Percentiles rank a stretch among this genome's conserved stretches.
phyloP scores from a whole-genome alignment of 2,888 invertebrate genomes.

The Scaptomyza cyrtandrae region DNA sequence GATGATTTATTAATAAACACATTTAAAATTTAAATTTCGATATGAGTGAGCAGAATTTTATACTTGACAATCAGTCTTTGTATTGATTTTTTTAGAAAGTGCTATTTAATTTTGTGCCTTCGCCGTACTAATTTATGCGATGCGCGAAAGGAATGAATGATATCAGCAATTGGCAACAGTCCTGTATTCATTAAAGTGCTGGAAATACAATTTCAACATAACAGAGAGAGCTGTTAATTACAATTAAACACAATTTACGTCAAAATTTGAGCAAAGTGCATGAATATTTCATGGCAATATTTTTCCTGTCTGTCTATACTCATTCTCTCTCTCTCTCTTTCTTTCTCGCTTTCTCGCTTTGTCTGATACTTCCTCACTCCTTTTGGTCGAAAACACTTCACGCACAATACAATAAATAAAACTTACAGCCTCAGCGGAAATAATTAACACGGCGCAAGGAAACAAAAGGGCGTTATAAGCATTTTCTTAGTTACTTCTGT shows the following conservation, averaged over 20 bases:
- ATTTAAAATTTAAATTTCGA: slow-evolving; percentile 48
- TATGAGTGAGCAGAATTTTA: slow-evolving; percentile 1
- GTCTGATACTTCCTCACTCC: neutral
- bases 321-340: neutral
- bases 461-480: slow-evolving; percentile 62
- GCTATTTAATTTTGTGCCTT: slow-evolving; percentile 29
- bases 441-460: slow-evolving; percentile 67
- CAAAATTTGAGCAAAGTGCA: slow-evolving; percentile 59
- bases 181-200: neutral
- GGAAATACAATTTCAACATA: slow-evolving; percentile 1
- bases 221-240: slow-evolving; percentile 57
- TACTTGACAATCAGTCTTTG: slow-evolving; percentile 24
- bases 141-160: neutral
- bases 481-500: slow-evolving; percentile 55
- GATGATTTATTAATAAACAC: slow-evolving; percentile 66
- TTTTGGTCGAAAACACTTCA: slow-evolving; percentile 27
- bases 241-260: slow-evolving; percentile 70
- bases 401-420: slow-evolving; percentile 68
- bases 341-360: neutral
- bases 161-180: neutral
- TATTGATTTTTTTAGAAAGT: slow-evolving; percentile 68
- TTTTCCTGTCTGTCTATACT: neutral
- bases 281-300: slow-evolving; percentile 63
- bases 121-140: slow-evolving; percentile 44
- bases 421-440: slow-evolving; percentile 67